A percentile compares a stretch with the other conserved stretches of the same genome.
phyloP scores from a whole-genome alignment of 1,140 invertebrate genomes.

The Cyrtorhinus lividipennis region DNA sequence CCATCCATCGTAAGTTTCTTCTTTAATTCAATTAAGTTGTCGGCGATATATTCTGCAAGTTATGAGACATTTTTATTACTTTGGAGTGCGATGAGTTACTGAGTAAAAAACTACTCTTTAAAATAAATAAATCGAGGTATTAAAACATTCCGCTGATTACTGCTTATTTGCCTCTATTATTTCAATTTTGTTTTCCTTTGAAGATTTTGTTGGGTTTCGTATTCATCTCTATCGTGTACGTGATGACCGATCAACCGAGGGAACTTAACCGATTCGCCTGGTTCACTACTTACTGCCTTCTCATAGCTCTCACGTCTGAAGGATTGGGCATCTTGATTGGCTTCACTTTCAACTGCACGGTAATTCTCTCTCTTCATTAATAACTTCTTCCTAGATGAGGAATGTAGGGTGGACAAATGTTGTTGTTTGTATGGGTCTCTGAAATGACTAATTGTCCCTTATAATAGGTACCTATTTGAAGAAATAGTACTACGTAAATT shows the following conservation, averaged over 20 bases:
- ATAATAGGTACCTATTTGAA: too few species aligned
- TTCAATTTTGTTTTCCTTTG: slow-evolving; percentile 17
- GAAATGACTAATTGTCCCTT: too few species aligned
- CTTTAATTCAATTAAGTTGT: too few species aligned
- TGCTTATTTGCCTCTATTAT: too few species aligned
- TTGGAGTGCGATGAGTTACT: too few species aligned
- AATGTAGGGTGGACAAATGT: background rate
- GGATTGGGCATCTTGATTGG: slow-evolving; percentile 56
- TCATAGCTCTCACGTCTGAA: slow-evolving; percentile 57
- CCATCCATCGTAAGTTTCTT: slow-evolving; percentile 38
- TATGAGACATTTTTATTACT: too few species aligned
- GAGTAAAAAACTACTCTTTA: too few species aligned
- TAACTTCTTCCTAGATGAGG: background rate
- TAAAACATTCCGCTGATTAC: too few species aligned
- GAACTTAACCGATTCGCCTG: slow-evolving; percentile 32
- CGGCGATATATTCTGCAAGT: too few species aligned
- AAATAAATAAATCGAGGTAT: too few species aligned
- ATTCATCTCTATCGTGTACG: slow-evolving; percentile 30
- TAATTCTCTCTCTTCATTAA: slow-evolving; percentile 31
- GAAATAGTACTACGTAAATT: too few species aligned
- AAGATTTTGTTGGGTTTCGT: slow-evolving; percentile 30
- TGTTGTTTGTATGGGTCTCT: too few species aligned
- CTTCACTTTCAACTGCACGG: slow-evolving; percentile 51
- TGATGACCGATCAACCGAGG: slow-evolving; percentile 31
- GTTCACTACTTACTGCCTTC: slow-evolving; percentile 48